Conservation (phyloP, 2,113 vertebrate genomes). For the Scytalopus superciliaris region DNA sequence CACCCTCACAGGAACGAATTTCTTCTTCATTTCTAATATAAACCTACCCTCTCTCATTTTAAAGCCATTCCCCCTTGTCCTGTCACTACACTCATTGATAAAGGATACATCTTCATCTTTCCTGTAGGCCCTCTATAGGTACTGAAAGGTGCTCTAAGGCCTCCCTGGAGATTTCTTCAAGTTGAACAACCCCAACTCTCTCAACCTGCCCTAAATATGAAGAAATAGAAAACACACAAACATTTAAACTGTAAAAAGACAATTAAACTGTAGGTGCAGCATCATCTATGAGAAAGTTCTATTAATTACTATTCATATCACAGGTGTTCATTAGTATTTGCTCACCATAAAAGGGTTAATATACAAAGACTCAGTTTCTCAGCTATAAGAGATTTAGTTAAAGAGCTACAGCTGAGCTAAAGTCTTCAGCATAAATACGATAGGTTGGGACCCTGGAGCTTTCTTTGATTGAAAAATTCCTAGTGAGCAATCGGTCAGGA, state of each 20-base stretch:
- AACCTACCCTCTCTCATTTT: neutral
- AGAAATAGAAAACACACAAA: neutral
- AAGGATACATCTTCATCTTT: neutral
- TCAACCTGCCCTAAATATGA: neutral
- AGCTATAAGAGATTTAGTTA: neutral
- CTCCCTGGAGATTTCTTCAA: neutral
- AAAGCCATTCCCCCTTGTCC: rapidly evolving
- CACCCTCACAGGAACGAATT: neutral
- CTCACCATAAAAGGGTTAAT: neutral
- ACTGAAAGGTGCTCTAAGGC: neutral
- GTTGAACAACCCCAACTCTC: neutral
- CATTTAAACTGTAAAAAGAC: neutral
- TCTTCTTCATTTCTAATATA: neutral
- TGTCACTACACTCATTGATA: neutral
- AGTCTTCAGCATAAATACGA: neutral
- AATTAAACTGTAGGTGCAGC: neutral
- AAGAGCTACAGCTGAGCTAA: neutral
- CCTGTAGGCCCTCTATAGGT: neutral
- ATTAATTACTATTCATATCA: neutral
- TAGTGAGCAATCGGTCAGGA: neutral
- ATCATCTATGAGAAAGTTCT: neutral
- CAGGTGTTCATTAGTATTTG: neutral
- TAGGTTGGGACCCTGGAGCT: rapidly evolving
- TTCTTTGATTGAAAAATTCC: neutral
- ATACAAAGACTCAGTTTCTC: neutral